Evolutionary conservation across 2,888 invertebrate species (phyloP), one percentile per base, ranked within the genome.

Genomic region (Cantharis lateralis): DNA sequence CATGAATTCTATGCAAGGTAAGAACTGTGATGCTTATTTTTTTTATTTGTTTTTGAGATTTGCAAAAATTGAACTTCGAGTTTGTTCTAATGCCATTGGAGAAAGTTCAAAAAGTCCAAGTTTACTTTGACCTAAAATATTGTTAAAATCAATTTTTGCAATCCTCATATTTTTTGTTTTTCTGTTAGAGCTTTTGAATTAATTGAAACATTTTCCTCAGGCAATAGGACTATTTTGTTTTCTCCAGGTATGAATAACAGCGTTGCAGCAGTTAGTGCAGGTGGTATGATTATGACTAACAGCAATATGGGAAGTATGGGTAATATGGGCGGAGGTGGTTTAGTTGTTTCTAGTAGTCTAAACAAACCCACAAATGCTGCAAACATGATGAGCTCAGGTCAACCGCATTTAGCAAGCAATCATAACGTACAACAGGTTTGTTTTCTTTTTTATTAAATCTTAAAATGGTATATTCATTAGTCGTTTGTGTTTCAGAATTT

Each of bases 211-310:
- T 26, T 15, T 68, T 28, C 68, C 28, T 68, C 68, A 68, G 64
- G 64, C 64, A 66, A 66, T 66, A 20, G 18, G 16, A 20, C 15
- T 48, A 20, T 72, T 70, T 70, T 76, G 80, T 82, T 79, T 79
- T 81, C 82, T 84, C 78, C 88, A 90, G 93, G 93, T 81, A 93
- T 93, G 91, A 93, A 93, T 84, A 93, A 93, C 84, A 91, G 90
- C 84, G 91, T 92, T 68, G 91, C 91, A 81, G 88, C 85, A 61
- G 79, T 75, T 28, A 77, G 75, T 72, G 91, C 91, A 80, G 87
- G 89, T 72, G 90, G 91, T 68, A 94, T 95, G 93, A 94, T 95
- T 83, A 94, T 95, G 91, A 95, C 95, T 20, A 95, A 94, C 85
- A 93, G 92, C 85, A 92, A 91, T 84, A 92, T 90, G 84, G 92